These are phyloP conservation scores for Drosophila austrosaltans DNA, from an alignment of 2,888 invertebrate species.

Conservation along the genomic window DNA sequence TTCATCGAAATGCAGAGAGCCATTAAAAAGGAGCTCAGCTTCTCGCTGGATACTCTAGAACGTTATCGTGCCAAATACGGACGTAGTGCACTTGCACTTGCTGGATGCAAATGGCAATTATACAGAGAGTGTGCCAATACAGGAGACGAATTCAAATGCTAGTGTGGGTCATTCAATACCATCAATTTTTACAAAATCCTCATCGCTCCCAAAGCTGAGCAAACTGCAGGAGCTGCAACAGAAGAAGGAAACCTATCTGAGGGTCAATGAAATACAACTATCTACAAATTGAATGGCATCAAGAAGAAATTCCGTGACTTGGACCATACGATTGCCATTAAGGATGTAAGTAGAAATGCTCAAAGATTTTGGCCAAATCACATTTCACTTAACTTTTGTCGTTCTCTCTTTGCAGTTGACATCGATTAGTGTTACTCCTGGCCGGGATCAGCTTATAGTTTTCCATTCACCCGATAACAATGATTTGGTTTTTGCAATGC, in stretches of 20 bases:
- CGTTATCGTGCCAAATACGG: constrained; percentile 70
- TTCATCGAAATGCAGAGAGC: constrained; percentile 60
- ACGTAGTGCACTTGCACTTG: constrained; percentile 70
- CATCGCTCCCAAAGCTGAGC: constrained; percentile 66
- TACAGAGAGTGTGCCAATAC: constrained; percentile 23
- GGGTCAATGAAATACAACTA: constrained; percentile 84
- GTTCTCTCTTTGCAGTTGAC: constrained; percentile 86
- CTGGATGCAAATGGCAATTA: constrained; percentile 59
- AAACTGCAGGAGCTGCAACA: constrained; percentile 68
- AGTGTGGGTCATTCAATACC: constrained; percentile 18
- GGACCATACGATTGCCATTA: constrained; percentile 92
- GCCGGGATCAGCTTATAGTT: constrained; percentile 93
- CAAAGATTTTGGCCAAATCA: background rate
- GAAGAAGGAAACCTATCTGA: constrained; percentile 67
- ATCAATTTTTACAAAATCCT: constrained; percentile 48
- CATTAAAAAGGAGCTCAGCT: constrained; percentile 68
- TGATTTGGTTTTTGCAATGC: constrained; percentile 93
- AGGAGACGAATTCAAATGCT: background rate
- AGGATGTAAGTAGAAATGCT: constrained; percentile 85
- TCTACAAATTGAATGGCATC: constrained; percentile 93
- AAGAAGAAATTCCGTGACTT: constrained; percentile 92
- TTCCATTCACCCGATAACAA: constrained; percentile 94
- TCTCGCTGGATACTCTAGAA: constrained; percentile 71
- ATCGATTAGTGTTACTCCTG: constrained; percentile 93
- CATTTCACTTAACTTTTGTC: background rate